phyloP scores from a whole-genome alignment of 2,888 invertebrate species.

The Dasypogon diadema region DNA sequence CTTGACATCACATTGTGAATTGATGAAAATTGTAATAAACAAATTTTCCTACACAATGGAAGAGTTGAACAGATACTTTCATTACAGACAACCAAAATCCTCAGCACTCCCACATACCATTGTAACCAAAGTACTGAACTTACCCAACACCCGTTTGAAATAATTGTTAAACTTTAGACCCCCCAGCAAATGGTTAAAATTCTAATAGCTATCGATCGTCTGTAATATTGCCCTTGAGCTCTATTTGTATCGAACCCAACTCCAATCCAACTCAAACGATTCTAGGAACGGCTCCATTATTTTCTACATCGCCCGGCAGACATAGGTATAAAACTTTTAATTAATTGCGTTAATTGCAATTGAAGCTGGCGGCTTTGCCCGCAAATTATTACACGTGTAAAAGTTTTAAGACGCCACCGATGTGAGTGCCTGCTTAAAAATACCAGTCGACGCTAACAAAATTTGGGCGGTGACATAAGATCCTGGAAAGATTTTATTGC shows the following conservation, averaged over 20 bases:
- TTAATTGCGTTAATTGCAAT: constrained; percentile 39
- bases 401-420: not conserved
- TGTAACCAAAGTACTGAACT: too few relatives aligned
- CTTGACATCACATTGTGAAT: too few relatives aligned
- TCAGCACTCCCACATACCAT: too few relatives aligned
- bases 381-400: constrained; percentile 26
- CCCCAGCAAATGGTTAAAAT: not conserved
- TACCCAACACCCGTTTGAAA: too few relatives aligned
- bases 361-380: not conserved
- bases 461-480: not conserved
- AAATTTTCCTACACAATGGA: too few relatives aligned
- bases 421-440: not conserved
- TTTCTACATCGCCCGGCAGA: not conserved
- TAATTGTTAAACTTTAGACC: not conserved
- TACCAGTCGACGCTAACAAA: not conserved
- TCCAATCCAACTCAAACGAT: not conserved
- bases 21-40: too few relatives aligned
- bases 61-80: too few relatives aligned
- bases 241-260: constrained; percentile 1
- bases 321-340: constrained; percentile 17
- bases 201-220: constrained; percentile 10
- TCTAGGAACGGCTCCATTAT: too few relatives aligned
- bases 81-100: too few relatives aligned
- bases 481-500: constrained; percentile 7
- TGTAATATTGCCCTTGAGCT: constrained; percentile 21